Conservation (phyloP, 1,140 invertebrate species). For the Plutomurus gul region DNA sequence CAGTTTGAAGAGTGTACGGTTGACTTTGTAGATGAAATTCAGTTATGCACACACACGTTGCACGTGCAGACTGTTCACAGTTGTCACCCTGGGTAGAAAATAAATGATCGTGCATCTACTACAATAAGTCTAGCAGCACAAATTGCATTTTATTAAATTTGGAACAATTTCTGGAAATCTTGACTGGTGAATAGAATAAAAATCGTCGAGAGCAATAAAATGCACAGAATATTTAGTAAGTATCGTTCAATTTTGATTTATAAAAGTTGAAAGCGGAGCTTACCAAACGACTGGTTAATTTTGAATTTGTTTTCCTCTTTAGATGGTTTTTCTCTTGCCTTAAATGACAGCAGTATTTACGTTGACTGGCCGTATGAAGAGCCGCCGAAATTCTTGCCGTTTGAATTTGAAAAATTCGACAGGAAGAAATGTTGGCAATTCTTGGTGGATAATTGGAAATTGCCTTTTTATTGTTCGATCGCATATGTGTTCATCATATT, state of each 20-base stretch:
- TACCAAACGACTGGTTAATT: background rate
- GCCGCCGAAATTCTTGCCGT: background rate
- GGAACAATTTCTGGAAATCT: too few species aligned
- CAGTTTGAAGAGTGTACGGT: too few species aligned
- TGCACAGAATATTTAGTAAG: background rate
- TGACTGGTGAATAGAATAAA: too few species aligned
- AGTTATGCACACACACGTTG: too few species aligned
- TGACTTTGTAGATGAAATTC: too few species aligned
- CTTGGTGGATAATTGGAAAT: background rate
- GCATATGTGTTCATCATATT: constrained; percentile 14
- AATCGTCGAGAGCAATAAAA: background rate
- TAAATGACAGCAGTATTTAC: background rate
- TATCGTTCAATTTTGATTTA: background rate
- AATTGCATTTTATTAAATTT: too few species aligned
- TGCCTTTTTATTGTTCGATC: background rate
- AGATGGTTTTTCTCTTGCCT: background rate
- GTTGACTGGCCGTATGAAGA: constrained; percentile 16
- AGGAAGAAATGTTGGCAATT: background rate
- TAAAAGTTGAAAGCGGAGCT: too few species aligned
- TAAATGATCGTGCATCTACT: too few species aligned
- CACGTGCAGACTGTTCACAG: too few species aligned
- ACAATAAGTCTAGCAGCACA: too few species aligned
- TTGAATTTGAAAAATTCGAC: constrained; percentile 27
- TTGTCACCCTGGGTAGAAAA: too few species aligned
- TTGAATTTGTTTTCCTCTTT: background rate